Conservation (phyloP, 2,797 vertebrate species). For the Hydrophis major region DNA sequence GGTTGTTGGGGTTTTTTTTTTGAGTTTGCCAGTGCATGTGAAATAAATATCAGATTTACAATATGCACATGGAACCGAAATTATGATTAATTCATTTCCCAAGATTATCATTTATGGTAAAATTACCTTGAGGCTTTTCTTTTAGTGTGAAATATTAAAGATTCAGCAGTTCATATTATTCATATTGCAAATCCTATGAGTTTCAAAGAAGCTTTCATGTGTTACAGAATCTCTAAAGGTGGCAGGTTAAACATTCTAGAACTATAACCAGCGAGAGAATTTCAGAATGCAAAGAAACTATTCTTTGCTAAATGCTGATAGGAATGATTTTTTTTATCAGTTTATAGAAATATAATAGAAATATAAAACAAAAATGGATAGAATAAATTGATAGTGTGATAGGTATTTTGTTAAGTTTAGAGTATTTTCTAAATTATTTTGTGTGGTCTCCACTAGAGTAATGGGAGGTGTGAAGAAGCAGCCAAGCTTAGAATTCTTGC, state of each 20-base stretch:
- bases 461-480: neutral
- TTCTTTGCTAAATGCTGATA: neutral
- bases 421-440: neutral
- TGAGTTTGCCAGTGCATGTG: neutral
- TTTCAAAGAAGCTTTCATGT: constrained; percentile 49
- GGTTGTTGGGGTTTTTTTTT: neutral
- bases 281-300: constrained; percentile 9
- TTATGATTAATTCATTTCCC: constrained; percentile 74
- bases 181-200: constrained; percentile 66
- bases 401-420: constrained; percentile 40
- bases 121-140: constrained; percentile 68
- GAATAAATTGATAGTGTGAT: constrained; percentile 20
- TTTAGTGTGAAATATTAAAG: constrained; percentile 73
- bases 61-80: constrained; percentile 49
- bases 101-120: constrained; percentile 64
- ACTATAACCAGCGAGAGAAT: constrained; percentile 43
- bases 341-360: constrained; percentile 27
- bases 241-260: constrained; percentile 59
- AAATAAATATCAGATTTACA: constrained; percentile 61
- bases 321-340: constrained; percentile 1
- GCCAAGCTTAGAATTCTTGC: neutral
- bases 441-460: neutral
- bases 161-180: constrained; percentile 69
- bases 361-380: neutral
- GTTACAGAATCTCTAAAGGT: constrained; percentile 52